These are phyloP conservation scores for Agelaius phoeniceus DNA, from an alignment of 2,113 vertebrate species.

Conservation along the genomic window DNA sequence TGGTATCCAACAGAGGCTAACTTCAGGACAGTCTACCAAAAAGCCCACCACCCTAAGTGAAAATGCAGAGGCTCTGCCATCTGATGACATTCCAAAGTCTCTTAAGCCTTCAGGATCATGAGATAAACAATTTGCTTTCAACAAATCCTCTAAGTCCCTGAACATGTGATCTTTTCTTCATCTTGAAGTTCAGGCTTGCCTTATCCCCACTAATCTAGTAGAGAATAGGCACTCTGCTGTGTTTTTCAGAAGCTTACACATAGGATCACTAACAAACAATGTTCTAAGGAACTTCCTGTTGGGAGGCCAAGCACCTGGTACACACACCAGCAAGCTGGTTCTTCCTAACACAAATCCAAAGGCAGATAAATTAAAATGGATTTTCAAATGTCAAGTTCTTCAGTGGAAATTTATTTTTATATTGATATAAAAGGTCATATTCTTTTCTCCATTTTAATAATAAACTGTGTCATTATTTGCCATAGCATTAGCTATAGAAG, in stretches of 20 bases:
- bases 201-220: not conserved
- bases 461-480: not conserved
- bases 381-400: slow-evolving; percentile 13
- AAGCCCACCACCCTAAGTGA: not conserved
- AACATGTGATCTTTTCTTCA: not conserved
- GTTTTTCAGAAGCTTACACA: not conserved
- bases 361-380: not conserved
- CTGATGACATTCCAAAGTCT: not conserved
- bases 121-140: not conserved
- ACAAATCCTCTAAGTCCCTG: not conserved
- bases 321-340: not conserved
- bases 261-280: not conserved
- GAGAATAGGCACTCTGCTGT: not conserved
- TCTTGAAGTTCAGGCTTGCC: not conserved
- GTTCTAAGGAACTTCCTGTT: not conserved
- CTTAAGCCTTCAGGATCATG: not conserved
- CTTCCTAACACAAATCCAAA: not conserved
- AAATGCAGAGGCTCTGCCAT: not conserved
- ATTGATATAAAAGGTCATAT: slow-evolving; percentile 3
- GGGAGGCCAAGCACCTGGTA: not conserved
- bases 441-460: not conserved
- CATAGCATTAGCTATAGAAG: not conserved
- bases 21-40: not conserved
- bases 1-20: not conserved
- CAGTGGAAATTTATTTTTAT: not conserved